Evolutionary conservation across 2,888 invertebrate species (phyloP), one percentile per base, ranked within the genome.

Genomic region (Yponomeuta sedellus): DNA sequence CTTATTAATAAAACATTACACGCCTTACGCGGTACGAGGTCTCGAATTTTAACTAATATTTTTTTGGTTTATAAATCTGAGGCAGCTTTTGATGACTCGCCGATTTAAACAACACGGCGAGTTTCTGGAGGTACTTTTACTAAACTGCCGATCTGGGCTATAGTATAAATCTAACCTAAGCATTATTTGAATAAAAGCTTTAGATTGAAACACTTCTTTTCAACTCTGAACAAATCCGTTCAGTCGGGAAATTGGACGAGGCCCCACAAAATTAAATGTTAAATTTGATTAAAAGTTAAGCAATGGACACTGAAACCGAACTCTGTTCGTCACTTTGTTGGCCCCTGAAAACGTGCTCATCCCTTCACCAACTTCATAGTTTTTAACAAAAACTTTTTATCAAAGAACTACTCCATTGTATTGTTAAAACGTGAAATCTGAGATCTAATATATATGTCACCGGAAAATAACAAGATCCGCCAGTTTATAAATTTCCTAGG

Each of bases 261-360:
- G 81, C 82, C 82, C 81, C 83, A 82, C 81, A 81, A 87, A 84
- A 84, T 83, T 83, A 78, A 75, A 79, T 81, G 85, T 83, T 78
- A 79, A 85, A 83, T 85, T 87, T 83, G 80, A 84, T 86, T 83
- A 82, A 86, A 84, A 83, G 82, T 87, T 82, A 81, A 83, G 79
- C 82, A 83, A 86, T 84, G 82, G 85, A 83, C 77, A 74, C 74
- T 72, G 80, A 82, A 81, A 79, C 77, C 74, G 76, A n/a, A 19
- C 40, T 63, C 63, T 52, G 19, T 22, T 6, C 25, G n/a, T 22
- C 19, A 20, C 52, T 44, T 22, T 64, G 16, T 52, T 20, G 22
- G 28, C 25, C 19, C 19, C 20, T 25, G 12, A 62, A 20, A 61
- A 28, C 58, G 8, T 8, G 19, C 58, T 58, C 20, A 58, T 20